Base-by-base conservation (phyloP, 2,797 vertebrate genomes). In the Garrulus glandarius region DNA sequence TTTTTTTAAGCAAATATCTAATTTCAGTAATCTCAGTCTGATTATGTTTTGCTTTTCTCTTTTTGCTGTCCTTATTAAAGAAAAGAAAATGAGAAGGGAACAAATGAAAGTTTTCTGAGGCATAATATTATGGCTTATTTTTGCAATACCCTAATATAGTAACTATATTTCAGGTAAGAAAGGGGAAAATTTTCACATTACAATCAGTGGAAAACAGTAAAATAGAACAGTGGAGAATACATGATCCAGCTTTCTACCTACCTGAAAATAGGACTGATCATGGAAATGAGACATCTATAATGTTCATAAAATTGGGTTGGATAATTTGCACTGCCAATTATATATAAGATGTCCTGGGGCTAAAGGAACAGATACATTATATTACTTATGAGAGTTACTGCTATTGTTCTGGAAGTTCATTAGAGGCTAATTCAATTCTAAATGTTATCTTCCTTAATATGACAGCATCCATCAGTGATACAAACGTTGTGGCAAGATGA, bases 401-500 rank as follows among this genome's bases (percentile, higher is more conserved):
- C 88, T 92, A 46, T 89, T 95, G 83, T 94, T 93, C 77, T 92
- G 78, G 83, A 94, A 96, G 83, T 89, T 95, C 92, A 91, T 95
- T 95, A 92, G 60, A 91, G 60, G 64, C 68, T 94, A 92, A 92
- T 94, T 94, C 71, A 77, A 57, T 94, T 94, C 71, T 60, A 93
- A 97, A 94, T 91, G 94, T 93, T 93, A 92, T 92, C 92, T 93
- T 95, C 93, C 89, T 95, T 93, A 94, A 95, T 94, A 87, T 90
- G 85, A 82, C 92, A 95, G 74, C 77, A 92, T 49, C 78, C 78
- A 77, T 83, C 77, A 87, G 68, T 16, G 36, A 71, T 68, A 68
- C 24, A 81, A 95, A 77, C 3, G 0, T 52, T 77, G 74, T 74
- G 49, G 60, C 52, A 92, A 57, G 63, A 93, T 76, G 39, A 82